phyloP scores from a whole-genome alignment of 2,113 vertebrate species.

The Oryctolagus cuniculus region mOryCun1.1 NC_091453.1:88693501-88694000 shows the following conservation, averaged over 20 bases:
- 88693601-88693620: constrained; percentile 34
- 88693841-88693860: not conserved
- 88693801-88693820: constrained; percentile 23
- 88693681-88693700: constrained; percentile 12
- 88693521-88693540: too few relatives aligned
- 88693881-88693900: constrained; percentile 48
- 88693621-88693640: not conserved
- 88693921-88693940: constrained; percentile 38
- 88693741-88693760: constrained; percentile 6
- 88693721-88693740: not conserved
- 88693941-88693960: not conserved
- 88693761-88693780: not conserved
- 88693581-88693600: not conserved
- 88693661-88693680: not conserved
- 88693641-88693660: constrained; percentile 3
- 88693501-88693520: too few relatives aligned
- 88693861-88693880: constrained; percentile 31
- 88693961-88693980: constrained; percentile 62
- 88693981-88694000: constrained; percentile 56
- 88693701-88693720: not conserved
- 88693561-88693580: not conserved
- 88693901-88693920: constrained; percentile 53
- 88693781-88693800: not conserved
- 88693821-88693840: not conserved
- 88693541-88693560: too few relatives aligned